These are phyloP conservation scores for Pristionchus fissidentatus DNA, from an alignment of 2,888 invertebrate species.

Conservation along the genomic window DNA sequence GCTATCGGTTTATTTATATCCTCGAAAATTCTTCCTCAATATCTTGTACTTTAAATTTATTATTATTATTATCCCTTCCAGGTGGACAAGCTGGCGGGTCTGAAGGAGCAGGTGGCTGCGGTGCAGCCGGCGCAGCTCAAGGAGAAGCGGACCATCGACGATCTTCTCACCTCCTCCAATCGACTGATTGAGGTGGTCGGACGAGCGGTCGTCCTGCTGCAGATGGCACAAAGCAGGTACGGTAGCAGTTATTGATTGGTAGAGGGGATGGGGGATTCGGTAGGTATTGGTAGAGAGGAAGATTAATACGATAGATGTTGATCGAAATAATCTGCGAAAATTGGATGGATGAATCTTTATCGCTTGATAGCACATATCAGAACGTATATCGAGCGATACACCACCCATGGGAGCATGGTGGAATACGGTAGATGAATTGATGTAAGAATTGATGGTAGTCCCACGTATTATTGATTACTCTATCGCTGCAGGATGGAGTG, in stretches of 20 bases:
- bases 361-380: neutral
- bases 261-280: neutral
- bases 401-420: neutral
- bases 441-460: neutral
- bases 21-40: neutral
- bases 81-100: slow-evolving; percentile 18
- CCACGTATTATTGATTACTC: neutral
- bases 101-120: neutral
- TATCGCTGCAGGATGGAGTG: slow-evolving; percentile 36
- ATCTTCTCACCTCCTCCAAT: slow-evolving; percentile 40
- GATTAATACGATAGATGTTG: too few species aligned
- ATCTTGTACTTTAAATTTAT: neutral
- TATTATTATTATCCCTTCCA: neutral
- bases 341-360: neutral
- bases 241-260: neutral
- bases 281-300: too few species aligned
- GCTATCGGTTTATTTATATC: too few species aligned
- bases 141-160: slow-evolving; percentile 45
- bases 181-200: slow-evolving; percentile 41
- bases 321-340: neutral
- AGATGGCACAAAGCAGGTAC: slow-evolving; percentile 59
- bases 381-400: neutral
- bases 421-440: neutral
- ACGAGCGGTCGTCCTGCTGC: slow-evolving; percentile 87
- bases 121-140: neutral